Conservation (phyloP, 2,888 invertebrate species). For the Drosophila birchii region DNA sequence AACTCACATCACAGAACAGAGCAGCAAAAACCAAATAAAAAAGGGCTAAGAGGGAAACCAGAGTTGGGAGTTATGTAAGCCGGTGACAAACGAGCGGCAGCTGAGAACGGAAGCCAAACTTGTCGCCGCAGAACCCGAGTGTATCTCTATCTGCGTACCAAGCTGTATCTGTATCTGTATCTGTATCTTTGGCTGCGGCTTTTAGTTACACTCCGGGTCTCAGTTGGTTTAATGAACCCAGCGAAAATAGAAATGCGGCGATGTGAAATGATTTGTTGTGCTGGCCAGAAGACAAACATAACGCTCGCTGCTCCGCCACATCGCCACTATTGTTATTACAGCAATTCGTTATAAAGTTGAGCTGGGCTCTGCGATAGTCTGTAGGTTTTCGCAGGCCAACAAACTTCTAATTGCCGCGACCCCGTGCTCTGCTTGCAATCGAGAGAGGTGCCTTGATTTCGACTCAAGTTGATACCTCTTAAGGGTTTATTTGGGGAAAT, state of each 20-base stretch:
- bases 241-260: constrained; percentile 51
- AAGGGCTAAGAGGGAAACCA: constrained; percentile 6
- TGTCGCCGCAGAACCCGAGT: constrained; percentile 23
- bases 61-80: constrained; percentile 39
- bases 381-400: constrained; percentile 65
- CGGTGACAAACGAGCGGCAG: constrained; percentile 56
- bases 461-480: constrained; percentile 6
- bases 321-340: constrained; percentile 65
- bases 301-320: constrained; percentile 21
- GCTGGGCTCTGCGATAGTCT: constrained; percentile 9
- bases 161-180: constrained; percentile 16
- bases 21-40: neutral
- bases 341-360: constrained; percentile 65
- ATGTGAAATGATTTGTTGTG: constrained; percentile 74
- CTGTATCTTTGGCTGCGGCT: constrained; percentile 29
- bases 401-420: constrained; percentile 72
- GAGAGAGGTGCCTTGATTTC: constrained; percentile 32
- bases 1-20: neutral
- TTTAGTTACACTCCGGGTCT: constrained; percentile 61
- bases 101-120: constrained; percentile 74
- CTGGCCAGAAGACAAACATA: constrained; percentile 64
- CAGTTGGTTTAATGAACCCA: constrained; percentile 80
- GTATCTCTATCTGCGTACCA: constrained; percentile 30
- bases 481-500: neutral
- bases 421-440: constrained; percentile 59